These are phyloP conservation scores for Hylyphantes graminicola DNA, from an alignment of 1,140 invertebrate genomes.

Conservation along the genomic window DNA sequence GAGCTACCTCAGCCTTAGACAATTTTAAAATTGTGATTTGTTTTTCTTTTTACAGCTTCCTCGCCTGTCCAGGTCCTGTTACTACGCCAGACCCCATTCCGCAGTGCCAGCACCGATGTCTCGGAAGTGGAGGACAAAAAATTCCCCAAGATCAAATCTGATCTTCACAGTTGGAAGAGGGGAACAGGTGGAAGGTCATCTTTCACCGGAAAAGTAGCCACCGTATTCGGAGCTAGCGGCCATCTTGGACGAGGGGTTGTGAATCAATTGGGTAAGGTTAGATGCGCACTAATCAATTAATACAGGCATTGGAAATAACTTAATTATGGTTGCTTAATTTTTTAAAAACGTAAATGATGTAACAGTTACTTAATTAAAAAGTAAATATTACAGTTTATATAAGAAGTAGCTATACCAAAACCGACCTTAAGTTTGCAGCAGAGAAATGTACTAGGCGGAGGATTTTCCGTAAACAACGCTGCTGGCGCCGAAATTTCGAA, in stretches of 20 bases:
- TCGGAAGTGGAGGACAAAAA: conserved; percentile 11
- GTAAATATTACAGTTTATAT: too few species aligned
- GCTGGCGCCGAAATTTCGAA: too few species aligned
- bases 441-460: too few species aligned
- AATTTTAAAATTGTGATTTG: background rate
- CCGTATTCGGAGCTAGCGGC: conserved; percentile 94
- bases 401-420: too few species aligned
- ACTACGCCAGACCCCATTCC: background rate
- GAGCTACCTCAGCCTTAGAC: too few species aligned
- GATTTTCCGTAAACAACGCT: too few species aligned
- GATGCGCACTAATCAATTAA: conserved; percentile 65
- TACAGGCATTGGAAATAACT: too few species aligned
- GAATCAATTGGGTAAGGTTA: conserved; percentile 82
- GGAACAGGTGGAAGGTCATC: conserved; percentile 94
- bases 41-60: conserved; percentile 1
- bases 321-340: too few species aligned
- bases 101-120: conserved; percentile 22
- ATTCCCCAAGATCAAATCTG: conserved; percentile 45
- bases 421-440: too few species aligned
- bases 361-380: too few species aligned
- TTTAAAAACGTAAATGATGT: too few species aligned
- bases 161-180: conserved; percentile 43
- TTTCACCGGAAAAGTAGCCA: conserved; percentile 96
- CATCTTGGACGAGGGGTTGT: conserved; percentile 87
- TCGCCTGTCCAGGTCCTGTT: conserved; percentile 20